These are phyloP conservation scores for Origma solitaria DNA, from an alignment of 2,113 vertebrate species.

Conservation along the genomic window DNA sequence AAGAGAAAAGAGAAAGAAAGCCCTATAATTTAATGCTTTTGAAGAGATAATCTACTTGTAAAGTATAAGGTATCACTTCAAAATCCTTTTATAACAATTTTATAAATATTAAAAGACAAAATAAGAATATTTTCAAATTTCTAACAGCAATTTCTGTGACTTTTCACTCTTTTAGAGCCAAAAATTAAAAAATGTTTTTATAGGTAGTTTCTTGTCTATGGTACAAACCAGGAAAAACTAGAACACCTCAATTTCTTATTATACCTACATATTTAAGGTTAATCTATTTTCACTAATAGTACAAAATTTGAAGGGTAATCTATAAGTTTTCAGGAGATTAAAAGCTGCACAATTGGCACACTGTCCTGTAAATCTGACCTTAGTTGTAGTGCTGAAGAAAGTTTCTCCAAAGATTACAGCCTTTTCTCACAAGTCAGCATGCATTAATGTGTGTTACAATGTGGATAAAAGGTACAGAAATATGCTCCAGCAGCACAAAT, in stretches of 20 bases:
- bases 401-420: background rate
- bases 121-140: background rate
- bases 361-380: background rate
- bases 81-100: background rate
- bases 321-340: background rate
- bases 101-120: background rate
- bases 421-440: background rate
- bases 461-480: background rate
- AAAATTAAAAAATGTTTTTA: background rate
- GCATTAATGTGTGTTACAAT: background rate
- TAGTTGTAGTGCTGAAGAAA: background rate
- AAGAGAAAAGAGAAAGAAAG: background rate
- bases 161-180: background rate
- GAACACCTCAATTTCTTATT: background rate
- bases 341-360: background rate
- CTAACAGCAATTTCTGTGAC: background rate
- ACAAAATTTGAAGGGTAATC: background rate
- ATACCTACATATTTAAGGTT: background rate
- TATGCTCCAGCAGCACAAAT: background rate
- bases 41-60: background rate
- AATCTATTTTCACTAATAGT: background rate
- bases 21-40: background rate
- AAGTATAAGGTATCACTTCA: background rate
- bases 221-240: background rate
- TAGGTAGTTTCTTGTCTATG: background rate